Percentiles rank a stretch among this genome's conserved stretches.
Evolutionary conservation across 2,797 vertebrate species (phyloP).

Genomic region (Pseudochromis fuscus): DNA sequence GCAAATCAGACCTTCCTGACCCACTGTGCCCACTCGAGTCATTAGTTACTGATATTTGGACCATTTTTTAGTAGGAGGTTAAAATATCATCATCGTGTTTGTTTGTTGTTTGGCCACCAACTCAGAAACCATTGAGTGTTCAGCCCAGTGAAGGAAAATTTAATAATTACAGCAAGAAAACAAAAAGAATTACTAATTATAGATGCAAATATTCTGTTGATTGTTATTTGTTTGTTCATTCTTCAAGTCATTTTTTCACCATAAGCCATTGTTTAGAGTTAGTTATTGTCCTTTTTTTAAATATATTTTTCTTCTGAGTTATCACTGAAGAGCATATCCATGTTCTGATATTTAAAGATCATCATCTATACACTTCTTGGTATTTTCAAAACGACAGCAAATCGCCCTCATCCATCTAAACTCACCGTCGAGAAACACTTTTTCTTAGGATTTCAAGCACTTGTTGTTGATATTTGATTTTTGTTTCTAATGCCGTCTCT

Average conservation of each 20-base stretch:
- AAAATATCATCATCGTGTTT: too few relatives aligned
- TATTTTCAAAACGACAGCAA: conserved; percentile 27
- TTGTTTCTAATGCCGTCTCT: conserved; percentile 31
- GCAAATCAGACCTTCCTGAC: too few relatives aligned
- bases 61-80: too few relatives aligned
- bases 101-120: conserved; percentile 24
- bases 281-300: neutral
- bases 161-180: conserved; percentile 61
- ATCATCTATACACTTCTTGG: neutral
- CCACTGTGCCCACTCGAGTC: too few relatives aligned
- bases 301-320: neutral
- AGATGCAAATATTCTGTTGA: neutral
- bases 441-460: neutral
- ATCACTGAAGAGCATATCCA: neutral
- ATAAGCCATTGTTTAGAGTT: neutral
- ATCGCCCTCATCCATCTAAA: conserved; percentile 25
- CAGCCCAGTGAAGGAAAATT: conserved; percentile 42
- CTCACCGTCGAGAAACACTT: neutral
- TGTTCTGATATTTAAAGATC: neutral
- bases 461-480: conserved; percentile 24
- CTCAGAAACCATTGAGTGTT: conserved; percentile 43
- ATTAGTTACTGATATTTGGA: too few relatives aligned
- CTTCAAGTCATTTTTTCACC: neutral
- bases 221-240: conserved; percentile 8
- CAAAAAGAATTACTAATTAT: conserved; percentile 49